phyloP scores from a whole-genome alignment of 2,113 vertebrate species.

The Urocitellus parryii region DNA sequence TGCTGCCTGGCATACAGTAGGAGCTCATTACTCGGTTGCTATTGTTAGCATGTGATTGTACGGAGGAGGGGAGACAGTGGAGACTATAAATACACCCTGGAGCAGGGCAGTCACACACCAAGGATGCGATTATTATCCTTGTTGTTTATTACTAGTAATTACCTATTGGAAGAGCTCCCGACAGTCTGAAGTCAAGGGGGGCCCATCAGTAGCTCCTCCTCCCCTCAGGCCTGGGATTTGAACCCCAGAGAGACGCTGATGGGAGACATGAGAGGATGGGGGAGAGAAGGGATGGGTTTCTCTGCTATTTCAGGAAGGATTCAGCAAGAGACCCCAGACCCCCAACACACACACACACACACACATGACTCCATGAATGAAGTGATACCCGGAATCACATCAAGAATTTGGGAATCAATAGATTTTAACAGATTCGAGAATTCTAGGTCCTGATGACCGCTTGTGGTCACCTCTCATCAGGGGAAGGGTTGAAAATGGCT shows the following conservation, averaged over 20 bases:
- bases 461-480: conserved; percentile 40
- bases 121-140: neutral
- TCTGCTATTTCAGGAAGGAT: neutral
- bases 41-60: conserved; percentile 10
- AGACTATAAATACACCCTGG: neutral
- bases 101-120: neutral
- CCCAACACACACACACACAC: neutral
- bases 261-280: neutral
- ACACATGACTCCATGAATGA: neutral
- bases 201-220: neutral
- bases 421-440: conserved; percentile 12
- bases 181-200: neutral
- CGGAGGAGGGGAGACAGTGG: neutral
- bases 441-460: neutral
- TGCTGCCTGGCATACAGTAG: neutral
- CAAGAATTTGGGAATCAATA: neutral
- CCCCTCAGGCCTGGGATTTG: neutral
- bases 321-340: neutral
- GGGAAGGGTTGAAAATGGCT: neutral
- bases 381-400: neutral
- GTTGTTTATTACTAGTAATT: conserved; percentile 33
- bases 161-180: conserved; percentile 4
- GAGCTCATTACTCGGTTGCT: neutral
- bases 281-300: neutral
- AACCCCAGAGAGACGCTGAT: neutral